Evolutionary conservation across 2,113 vertebrate species (phyloP).

Genomic region (Gambusia holbrooki): DNA sequence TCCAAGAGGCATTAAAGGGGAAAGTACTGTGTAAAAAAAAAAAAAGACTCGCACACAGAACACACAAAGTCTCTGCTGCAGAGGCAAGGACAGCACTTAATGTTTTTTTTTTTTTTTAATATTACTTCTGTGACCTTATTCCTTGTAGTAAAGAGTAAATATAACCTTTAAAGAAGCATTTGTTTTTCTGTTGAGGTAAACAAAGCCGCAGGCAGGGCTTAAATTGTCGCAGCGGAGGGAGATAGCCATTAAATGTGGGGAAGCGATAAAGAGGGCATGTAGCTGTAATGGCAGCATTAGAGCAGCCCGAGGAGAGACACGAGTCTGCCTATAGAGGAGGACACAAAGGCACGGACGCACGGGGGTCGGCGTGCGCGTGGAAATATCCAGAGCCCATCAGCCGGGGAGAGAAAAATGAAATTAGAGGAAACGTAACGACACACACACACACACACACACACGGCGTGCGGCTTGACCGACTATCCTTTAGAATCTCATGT

Average conservation of each 20-base stretch:
- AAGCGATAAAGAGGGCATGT: slow-evolving; percentile 27
- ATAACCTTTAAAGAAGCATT: slow-evolving; percentile 21
- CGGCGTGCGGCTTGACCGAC: neutral
- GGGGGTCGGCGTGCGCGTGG: neutral
- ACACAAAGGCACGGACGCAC: slow-evolving; percentile 16
- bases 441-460: no score
- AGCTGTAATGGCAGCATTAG: slow-evolving; percentile 42
- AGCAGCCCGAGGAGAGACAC: slow-evolving; percentile 40
- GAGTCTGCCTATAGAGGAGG: slow-evolving; percentile 11
- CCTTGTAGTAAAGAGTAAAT: slow-evolving; percentile 5
- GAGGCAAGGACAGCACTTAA: neutral
- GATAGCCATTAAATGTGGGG: slow-evolving; percentile 26
- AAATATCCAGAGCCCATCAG: slow-evolving; percentile 11
- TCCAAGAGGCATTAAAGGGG: no score
- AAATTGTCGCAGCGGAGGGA: slow-evolving; percentile 20
- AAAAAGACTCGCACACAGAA: neutral
- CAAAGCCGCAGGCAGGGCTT: slow-evolving; percentile 16
- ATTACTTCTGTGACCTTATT: slow-evolving; percentile 19
- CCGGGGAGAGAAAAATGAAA: slow-evolving; percentile 1
- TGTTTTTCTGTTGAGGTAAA: slow-evolving; percentile 31
- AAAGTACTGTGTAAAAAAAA: no score
- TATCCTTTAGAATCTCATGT: slow-evolving; percentile 39
- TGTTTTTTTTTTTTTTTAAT: neutral
- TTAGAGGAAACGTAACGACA: slow-evolving; percentile 18
- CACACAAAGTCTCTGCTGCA: neutral